phyloP scores from a whole-genome alignment of 2,797 vertebrate genomes.

The Alca torda region DNA sequence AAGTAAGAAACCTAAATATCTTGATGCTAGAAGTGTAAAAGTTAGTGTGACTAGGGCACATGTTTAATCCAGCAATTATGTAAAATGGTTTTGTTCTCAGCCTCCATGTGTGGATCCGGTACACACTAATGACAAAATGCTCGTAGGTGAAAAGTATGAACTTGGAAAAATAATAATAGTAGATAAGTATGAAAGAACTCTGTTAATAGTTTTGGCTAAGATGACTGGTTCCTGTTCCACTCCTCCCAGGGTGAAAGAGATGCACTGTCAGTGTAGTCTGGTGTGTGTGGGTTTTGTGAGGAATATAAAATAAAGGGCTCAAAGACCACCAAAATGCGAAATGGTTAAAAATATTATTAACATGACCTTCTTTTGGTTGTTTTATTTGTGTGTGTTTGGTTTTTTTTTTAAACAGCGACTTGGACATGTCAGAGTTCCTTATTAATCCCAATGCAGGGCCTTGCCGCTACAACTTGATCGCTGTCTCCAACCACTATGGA shows the following conservation, averaged over 20 bases:
- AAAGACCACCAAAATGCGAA: not conserved
- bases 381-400: not conserved
- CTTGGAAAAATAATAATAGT: not conserved
- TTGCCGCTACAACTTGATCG: conserved; percentile 95
- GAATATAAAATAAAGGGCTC: not conserved
- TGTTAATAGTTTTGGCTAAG: not conserved
- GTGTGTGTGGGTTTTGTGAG: not conserved
- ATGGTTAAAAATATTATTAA: conserved; percentile 15
- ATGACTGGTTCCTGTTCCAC: not conserved
- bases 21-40: not conserved
- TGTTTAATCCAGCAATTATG: not conserved
- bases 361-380: not conserved
- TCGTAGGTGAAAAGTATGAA: not conserved
- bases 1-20: conserved; percentile 77
- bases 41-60: not conserved
- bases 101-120: not conserved
- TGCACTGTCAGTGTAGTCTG: not conserved
- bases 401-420: conserved; percentile 82
- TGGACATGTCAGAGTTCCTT: conserved; percentile 99
- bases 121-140: not conserved
- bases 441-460: conserved; percentile 97
- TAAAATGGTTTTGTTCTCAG: not conserved
- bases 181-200: not conserved
- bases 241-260: not conserved
- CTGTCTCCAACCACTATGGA: conserved; percentile 98